These are phyloP conservation scores for Arvicanthis niloticus DNA, from an alignment of 2,113 vertebrate genomes.

Conservation along the genomic window DNA sequence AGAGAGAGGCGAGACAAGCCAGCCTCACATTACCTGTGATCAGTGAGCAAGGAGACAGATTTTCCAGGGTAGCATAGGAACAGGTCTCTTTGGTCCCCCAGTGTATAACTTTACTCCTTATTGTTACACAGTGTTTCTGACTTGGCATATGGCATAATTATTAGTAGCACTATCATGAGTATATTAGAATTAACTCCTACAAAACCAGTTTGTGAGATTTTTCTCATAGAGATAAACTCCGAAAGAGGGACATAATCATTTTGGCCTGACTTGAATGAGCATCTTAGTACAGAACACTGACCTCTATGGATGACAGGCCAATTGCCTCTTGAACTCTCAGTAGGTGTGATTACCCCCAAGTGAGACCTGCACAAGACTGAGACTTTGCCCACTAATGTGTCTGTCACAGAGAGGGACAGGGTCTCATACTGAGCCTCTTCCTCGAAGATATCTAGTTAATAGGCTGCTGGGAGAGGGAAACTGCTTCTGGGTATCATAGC, in stretches of 20 bases:
- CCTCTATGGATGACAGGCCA: too few relatives aligned
- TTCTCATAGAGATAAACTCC: neutral
- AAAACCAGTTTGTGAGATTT: neutral
- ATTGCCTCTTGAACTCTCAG: neutral
- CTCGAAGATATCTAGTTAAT: too few relatives aligned
- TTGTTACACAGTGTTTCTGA: neutral
- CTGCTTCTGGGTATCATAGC: neutral
- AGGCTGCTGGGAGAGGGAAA: neutral
- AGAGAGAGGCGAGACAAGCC: neutral
- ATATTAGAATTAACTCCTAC: neutral
- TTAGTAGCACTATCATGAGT: neutral
- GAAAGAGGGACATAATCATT: neutral
- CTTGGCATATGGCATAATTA: neutral
- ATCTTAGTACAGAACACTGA: neutral
- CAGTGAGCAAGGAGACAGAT: neutral
- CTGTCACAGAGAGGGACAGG: neutral
- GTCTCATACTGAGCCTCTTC: too few relatives aligned
- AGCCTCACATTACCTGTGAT: neutral
- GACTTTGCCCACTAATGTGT: neutral
- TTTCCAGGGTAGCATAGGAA: rapidly evolving
- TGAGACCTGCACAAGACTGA: neutral
- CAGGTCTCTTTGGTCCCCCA: neutral
- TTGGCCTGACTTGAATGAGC: neutral
- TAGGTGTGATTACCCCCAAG: neutral
- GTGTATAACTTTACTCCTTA: neutral